phyloP scores from a whole-genome alignment of 92 coral and sea anemone species.

The Anthopleura xanthogrammica region DNA sequence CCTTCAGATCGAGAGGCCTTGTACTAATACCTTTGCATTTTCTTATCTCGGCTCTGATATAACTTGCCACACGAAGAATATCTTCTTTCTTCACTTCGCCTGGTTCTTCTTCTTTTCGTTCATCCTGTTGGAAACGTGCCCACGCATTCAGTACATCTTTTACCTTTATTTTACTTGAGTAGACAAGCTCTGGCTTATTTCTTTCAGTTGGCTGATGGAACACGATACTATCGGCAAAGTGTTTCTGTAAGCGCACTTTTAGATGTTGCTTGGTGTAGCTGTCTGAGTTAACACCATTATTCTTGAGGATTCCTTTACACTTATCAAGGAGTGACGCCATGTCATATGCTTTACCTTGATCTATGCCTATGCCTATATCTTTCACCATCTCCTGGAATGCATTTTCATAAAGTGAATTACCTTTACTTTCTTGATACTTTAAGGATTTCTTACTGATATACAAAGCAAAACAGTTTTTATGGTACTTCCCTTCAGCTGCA shows the following conservation, averaged over 20 bases:
- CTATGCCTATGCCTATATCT: no score
- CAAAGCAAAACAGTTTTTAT: no score
- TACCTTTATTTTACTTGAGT: slow-evolving; percentile 12
- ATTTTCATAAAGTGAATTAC: no score
- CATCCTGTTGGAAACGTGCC: slow-evolving; percentile 2
- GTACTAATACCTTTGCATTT: slow-evolving; percentile 19
- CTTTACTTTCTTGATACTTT: no score
- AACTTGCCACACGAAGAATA: not conserved
- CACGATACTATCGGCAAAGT: not conserved
- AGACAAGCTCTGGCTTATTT: not conserved
- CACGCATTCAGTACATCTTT: not conserved
- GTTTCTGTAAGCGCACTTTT: not conserved
- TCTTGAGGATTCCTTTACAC: not conserved
- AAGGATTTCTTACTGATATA: no score
- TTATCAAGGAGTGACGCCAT: no score
- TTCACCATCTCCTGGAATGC: no score
- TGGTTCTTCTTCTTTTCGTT: slow-evolving; percentile 16
- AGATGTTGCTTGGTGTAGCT: not conserved
- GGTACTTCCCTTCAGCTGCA: no score
- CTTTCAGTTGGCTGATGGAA: slow-evolving; percentile 5
- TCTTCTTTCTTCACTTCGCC: slow-evolving; percentile 29
- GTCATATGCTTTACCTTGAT: no score
- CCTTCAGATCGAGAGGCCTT: slow-evolving; percentile 19
- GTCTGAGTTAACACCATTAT: not conserved
- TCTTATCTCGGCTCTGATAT: not conserved